Conservation (phyloP, 2,888 invertebrate species). For the Euplagia quadripunctaria region DNA sequence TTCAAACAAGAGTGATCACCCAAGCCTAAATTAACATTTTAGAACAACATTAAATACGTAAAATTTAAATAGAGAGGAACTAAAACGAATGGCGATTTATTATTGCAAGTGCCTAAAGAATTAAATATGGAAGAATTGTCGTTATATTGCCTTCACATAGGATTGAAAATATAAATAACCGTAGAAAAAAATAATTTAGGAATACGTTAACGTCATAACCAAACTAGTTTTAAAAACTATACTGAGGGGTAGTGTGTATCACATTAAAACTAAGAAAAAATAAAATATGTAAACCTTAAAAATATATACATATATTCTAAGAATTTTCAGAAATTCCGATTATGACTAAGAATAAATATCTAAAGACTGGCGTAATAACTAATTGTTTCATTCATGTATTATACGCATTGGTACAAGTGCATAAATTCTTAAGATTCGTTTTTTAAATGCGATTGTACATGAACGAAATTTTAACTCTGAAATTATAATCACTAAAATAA, state of each 20-base stretch:
- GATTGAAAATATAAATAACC: conserved; percentile 12
- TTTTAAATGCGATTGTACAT: conserved; percentile 23
- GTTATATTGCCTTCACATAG: conserved; percentile 38
- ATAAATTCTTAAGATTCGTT: background rate
- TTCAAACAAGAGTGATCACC: conserved; percentile 5
- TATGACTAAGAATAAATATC: conserved; percentile 53
- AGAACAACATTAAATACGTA: conserved; percentile 34
- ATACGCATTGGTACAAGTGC: conserved; percentile 13
- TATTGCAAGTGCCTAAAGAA: conserved; percentile 44
- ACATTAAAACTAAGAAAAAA: conserved; percentile 36
- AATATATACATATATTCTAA: conserved; percentile 30
- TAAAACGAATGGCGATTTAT: conserved; percentile 40
- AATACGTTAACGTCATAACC: conserved; percentile 3
- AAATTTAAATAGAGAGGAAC: conserved; percentile 32
- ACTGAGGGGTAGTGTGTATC: conserved; percentile 26
- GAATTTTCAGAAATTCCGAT: conserved; percentile 34
- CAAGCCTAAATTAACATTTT: conserved; percentile 27
- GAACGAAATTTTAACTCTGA: conserved; percentile 30
- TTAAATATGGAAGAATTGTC: conserved; percentile 45
- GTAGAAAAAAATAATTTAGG: background rate
- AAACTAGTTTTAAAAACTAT: conserved; percentile 9
- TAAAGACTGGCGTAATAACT: conserved; percentile 36
- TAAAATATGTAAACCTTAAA: conserved; percentile 16
- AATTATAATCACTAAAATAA: conserved; percentile 29
- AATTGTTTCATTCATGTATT: conserved; percentile 40